Conservation (phyloP, 2,888 invertebrate species). For the Petrolisthes manimaculis region DNA sequence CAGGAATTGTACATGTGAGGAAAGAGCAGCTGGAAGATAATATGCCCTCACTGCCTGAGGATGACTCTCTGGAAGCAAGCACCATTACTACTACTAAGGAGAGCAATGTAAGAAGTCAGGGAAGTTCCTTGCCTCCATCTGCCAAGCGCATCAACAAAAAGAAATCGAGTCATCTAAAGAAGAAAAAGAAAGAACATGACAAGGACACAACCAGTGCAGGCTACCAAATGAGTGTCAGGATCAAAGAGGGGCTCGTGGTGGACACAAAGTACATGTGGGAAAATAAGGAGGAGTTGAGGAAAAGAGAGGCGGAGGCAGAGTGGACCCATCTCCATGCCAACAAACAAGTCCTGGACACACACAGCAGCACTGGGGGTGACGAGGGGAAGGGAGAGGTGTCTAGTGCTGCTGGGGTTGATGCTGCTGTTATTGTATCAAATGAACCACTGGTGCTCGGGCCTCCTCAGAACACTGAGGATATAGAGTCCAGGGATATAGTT, state of each 20-base stretch:
- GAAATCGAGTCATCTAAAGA: background rate
- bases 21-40: constrained; percentile 34
- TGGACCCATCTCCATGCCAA: constrained; percentile 15
- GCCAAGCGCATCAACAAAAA: background rate
- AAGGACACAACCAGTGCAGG: background rate
- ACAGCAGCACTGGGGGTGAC: background rate
- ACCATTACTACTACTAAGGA: background rate
- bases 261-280: constrained; percentile 41
- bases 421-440: background rate
- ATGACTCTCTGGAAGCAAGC: background rate
- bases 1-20: constrained; percentile 43
- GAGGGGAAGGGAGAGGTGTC: background rate
- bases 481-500: constrained; percentile 27
- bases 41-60: constrained; percentile 10
- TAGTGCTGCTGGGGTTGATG: background rate
- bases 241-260: constrained; percentile 36
- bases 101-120: background rate
- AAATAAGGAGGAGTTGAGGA: constrained; percentile 20
- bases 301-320: background rate
- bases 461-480: constrained; percentile 34
- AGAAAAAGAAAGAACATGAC: background rate
- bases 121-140: background rate
- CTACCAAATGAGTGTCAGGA: constrained; percentile 38
- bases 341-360: background rate
- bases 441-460: constrained; percentile 33